Conservation (phyloP, 2,888 invertebrate species). For the Lissocephala sabroskyi region DNA sequence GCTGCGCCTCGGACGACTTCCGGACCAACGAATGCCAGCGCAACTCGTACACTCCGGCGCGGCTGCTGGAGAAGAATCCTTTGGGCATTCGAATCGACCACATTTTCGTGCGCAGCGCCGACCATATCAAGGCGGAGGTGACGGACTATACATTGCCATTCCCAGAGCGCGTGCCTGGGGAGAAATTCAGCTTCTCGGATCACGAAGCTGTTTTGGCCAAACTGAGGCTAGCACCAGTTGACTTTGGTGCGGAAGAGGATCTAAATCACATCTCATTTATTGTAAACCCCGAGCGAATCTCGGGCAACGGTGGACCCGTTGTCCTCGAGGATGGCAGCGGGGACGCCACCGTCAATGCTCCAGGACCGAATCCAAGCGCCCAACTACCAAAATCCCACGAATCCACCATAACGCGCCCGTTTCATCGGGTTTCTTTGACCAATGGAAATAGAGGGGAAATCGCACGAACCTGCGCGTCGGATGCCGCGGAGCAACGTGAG, state of each 20-base stretch:
- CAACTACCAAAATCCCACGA: too few relatives aligned
- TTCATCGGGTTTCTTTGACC: too few relatives aligned
- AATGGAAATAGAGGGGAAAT: too few relatives aligned
- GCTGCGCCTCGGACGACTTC: conserved; percentile 68
- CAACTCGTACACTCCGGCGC: conserved; percentile 85
- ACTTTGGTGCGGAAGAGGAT: not conserved
- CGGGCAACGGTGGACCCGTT: not conserved
- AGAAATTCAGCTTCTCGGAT: conserved; percentile 87
- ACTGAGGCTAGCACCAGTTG: conserved; percentile 48
- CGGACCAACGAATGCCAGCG: conserved; percentile 86
- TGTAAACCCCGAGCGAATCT: not conserved
- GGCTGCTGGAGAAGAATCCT: conserved; percentile 74
- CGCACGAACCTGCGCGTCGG: too few relatives aligned
- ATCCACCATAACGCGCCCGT: too few relatives aligned
- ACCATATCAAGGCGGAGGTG: conserved; percentile 71
- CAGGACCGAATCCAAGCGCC: too few relatives aligned
- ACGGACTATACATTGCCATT: conserved; percentile 80
- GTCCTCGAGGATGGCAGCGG: too few relatives aligned
- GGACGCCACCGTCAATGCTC: too few relatives aligned
- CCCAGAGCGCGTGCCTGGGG: conserved; percentile 81
- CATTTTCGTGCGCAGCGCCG: conserved; percentile 77
- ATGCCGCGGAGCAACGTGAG: not conserved
- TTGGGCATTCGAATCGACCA: conserved; percentile 94
- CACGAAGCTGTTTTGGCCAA: conserved; percentile 87
- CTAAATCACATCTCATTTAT: too few relatives aligned